Percentiles rank a stretch among this genome's conserved stretches.
phyloP scores from a whole-genome alignment of 2,888 invertebrate genomes.

The Tinea trinotella region DNA sequence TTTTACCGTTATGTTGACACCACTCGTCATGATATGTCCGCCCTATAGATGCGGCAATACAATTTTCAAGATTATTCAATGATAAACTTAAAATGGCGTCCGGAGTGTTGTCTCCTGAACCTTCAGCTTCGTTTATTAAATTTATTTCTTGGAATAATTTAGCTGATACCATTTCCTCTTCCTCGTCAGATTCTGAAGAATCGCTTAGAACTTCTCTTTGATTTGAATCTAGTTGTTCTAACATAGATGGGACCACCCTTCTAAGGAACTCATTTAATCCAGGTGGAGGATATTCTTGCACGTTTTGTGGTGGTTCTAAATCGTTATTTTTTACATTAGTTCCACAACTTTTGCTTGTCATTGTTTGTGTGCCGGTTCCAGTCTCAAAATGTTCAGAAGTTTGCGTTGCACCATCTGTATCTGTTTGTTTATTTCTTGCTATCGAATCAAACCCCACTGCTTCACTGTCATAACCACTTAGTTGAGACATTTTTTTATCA shows the following conservation, averaged over 20 bases:
- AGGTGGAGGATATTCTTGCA: conserved; percentile 37
- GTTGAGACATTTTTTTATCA: conserved; percentile 44
- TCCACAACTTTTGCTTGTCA: conserved; percentile 34
- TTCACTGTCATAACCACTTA: conserved; percentile 57
- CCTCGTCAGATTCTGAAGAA: conserved; percentile 57
- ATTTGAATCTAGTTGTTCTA: conserved; percentile 48
- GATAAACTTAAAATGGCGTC: conserved; percentile 39
- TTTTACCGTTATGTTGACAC: conserved; percentile 50
- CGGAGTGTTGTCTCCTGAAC: conserved; percentile 42
- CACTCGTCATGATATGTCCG: conserved; percentile 46
- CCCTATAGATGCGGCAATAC: conserved; percentile 48
- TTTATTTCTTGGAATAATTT: conserved; percentile 47
- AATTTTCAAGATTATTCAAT: conserved; percentile 53
- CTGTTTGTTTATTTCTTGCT: conserved; percentile 28
- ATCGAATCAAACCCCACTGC: conserved; percentile 49
- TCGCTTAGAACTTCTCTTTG: conserved; percentile 34
- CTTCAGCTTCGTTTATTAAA: conserved; percentile 28
- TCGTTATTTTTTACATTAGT: conserved; percentile 38
- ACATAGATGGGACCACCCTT: conserved; percentile 47
- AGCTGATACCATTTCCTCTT: conserved; percentile 36
- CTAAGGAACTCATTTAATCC: conserved; percentile 51
- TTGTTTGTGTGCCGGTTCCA: conserved; percentile 40
- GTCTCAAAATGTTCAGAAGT: conserved; percentile 41
- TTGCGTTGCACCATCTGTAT: conserved; percentile 37
- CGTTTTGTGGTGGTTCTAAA: conserved; percentile 28